Conservation (phyloP, 64 coral and sea anemone genomes). For the Actinia tenebrosa region DNA sequence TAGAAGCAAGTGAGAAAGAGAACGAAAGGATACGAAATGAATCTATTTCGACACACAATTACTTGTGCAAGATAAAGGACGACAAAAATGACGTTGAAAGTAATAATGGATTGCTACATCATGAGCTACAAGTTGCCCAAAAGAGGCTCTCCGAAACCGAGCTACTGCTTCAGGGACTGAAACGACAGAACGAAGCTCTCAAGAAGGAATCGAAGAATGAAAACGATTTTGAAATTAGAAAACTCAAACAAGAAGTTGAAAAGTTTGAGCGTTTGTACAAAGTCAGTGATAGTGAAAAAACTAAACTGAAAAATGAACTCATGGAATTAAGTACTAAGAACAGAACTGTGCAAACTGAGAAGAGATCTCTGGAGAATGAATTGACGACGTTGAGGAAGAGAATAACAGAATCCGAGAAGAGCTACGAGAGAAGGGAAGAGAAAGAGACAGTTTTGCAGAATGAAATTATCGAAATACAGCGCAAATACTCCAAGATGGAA, state of each 20-base stretch:
- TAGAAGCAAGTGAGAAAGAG: slow-evolving; percentile 56
- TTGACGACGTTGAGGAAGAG: slow-evolving; percentile 27
- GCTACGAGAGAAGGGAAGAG: slow-evolving; percentile 27
- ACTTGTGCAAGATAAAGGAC: slow-evolving; percentile 63
- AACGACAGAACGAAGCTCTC: slow-evolving; percentile 34
- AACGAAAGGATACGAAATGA: slow-evolving; percentile 82
- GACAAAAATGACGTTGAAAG: slow-evolving; percentile 44
- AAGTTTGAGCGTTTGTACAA: slow-evolving; percentile 32
- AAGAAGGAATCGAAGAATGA: slow-evolving; percentile 34
- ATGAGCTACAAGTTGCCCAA: slow-evolving; percentile 38
- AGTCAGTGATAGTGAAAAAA: slow-evolving; percentile 47
- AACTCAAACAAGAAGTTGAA: background rate
- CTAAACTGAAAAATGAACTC: slow-evolving; percentile 35
- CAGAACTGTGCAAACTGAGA: slow-evolving; percentile 54
- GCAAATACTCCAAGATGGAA: slow-evolving; percentile 48
- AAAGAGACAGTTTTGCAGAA: slow-evolving; percentile 33
- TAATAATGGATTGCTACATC: slow-evolving; percentile 37
- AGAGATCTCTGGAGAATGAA: slow-evolving; percentile 61
- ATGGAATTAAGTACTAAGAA: slow-evolving; percentile 45
- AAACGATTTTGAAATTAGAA: background rate
- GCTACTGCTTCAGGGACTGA: slow-evolving; percentile 45
- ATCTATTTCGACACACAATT: slow-evolving; percentile 62
- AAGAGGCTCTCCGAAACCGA: slow-evolving; percentile 54
- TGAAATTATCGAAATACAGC: slow-evolving; percentile 44
- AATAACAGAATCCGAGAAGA: slow-evolving; percentile 22